Conservation (phyloP, 2,797 vertebrate genomes). For the Botia almorhae region DNA sequence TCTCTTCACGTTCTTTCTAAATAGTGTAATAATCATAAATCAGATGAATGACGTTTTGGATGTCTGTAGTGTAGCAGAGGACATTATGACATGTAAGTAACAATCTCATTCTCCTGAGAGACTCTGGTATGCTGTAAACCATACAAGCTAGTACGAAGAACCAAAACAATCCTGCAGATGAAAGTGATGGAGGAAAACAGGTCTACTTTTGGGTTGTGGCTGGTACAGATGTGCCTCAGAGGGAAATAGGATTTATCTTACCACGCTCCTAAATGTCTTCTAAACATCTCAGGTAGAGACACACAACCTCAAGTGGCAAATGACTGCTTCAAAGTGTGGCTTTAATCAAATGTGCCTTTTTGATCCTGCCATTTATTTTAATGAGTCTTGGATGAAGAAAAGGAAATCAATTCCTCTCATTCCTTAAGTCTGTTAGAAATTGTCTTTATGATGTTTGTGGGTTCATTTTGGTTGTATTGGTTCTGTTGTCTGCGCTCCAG, state of each 20-base stretch:
- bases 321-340: conserved; percentile 59
- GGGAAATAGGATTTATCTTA: conserved; percentile 47
- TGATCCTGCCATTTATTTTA: conserved; percentile 63
- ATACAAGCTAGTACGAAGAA: conserved; percentile 30
- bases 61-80: conserved; percentile 13
- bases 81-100: conserved; percentile 42
- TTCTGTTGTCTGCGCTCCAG: conserved; percentile 31
- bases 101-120: conserved; percentile 26
- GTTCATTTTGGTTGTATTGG: conserved; percentile 32
- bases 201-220: conserved; percentile 38
- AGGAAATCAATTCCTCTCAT: conserved; percentile 57
- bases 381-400: conserved; percentile 57
- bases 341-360: conserved; percentile 63
- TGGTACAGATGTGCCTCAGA: conserved; percentile 57
- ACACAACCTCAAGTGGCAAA: conserved; percentile 58
- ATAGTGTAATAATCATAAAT: conserved; percentile 23
- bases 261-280: conserved; percentile 52
- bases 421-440: conserved; percentile 36
- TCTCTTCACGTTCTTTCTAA: conserved; percentile 10
- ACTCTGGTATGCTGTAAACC: conserved; percentile 23
- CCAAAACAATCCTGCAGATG: conserved; percentile 32
- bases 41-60: conserved; percentile 10
- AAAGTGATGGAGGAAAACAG: conserved; percentile 49
- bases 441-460: conserved; percentile 42
- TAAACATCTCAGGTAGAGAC: conserved; percentile 54